Percentiles rank a stretch among this genome's conserved stretches.
phyloP scores from a whole-genome alignment of 2,113 vertebrate species.

The Lucifuga dentata region DNA sequence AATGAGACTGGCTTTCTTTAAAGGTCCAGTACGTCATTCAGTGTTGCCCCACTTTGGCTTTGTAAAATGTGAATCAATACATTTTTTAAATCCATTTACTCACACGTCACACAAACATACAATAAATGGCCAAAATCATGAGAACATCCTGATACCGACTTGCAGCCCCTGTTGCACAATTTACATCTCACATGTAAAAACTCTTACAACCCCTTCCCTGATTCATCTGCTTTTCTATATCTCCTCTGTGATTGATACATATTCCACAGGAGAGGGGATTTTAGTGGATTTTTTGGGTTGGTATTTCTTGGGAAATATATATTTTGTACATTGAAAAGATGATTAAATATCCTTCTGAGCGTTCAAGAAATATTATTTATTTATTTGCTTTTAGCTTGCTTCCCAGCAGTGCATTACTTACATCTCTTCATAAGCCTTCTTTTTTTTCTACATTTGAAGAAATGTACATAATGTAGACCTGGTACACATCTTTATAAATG shows the following conservation, averaged over 20 bases:
- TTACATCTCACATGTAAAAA: constrained; percentile 28
- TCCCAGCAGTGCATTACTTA: too few relatives aligned
- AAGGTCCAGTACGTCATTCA: constrained; percentile 21
- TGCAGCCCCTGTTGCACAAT: constrained; percentile 52
- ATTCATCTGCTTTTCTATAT: constrained; percentile 62
- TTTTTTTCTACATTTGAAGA: too few relatives aligned
- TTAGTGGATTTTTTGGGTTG: too few relatives aligned
- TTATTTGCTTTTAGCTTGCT: too few relatives aligned
- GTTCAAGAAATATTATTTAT: too few relatives aligned
- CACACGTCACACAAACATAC: background rate
- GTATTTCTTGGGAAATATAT: too few relatives aligned
- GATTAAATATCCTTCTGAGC: too few relatives aligned
- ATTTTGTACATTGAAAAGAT: too few relatives aligned
- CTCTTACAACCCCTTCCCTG: constrained; percentile 44
- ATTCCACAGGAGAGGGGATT: background rate
- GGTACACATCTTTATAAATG: too few relatives aligned
- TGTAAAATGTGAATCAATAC: constrained; percentile 5
- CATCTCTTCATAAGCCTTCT: too few relatives aligned
- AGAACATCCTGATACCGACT: constrained; percentile 34
- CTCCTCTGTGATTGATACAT: background rate
- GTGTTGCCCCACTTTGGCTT: constrained; percentile 9
- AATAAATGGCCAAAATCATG: constrained; percentile 13
- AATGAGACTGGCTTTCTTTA: constrained; percentile 29
- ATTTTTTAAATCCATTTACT: background rate
- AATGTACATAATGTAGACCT: too few relatives aligned